phyloP scores from a whole-genome alignment of 2,888 invertebrate species.

The Ophion ellenae region DNA sequence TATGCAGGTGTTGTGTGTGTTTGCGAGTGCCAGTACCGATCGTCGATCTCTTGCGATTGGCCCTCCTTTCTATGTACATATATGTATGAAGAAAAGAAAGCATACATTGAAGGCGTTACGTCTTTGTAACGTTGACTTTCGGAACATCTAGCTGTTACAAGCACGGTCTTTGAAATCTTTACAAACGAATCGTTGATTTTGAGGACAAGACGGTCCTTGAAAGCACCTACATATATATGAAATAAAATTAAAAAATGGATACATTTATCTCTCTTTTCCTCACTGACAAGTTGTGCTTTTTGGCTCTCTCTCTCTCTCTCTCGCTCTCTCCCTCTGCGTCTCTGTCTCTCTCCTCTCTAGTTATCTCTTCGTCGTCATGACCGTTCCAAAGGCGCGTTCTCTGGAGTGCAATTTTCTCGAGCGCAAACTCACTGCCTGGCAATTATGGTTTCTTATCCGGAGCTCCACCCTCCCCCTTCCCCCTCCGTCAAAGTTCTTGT shows the following conservation, averaged over 20 bases:
- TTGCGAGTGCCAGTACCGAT: slow-evolving; percentile 14
- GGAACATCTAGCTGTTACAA: no score
- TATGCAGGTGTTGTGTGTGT: background rate
- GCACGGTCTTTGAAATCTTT: background rate
- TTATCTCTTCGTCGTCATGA: slow-evolving; percentile 51
- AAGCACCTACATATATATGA: background rate
- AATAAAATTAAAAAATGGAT: slow-evolving; percentile 1
- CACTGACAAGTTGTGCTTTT: no score
- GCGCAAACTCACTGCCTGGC: slow-evolving; percentile 70
- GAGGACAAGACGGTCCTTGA: background rate
- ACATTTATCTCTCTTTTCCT: slow-evolving; percentile 9
- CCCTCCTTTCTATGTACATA: slow-evolving; percentile 11
- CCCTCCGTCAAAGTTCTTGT: background rate
- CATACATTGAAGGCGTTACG: no score
- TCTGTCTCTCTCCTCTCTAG: slow-evolving; percentile 45
- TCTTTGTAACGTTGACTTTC: no score
- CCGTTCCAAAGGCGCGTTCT: slow-evolving; percentile 20
- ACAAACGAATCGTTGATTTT: background rate
- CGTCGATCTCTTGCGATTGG: slow-evolving; percentile 21
- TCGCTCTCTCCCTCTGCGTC: slow-evolving; percentile 36
- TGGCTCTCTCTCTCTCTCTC: slow-evolving; percentile 6
- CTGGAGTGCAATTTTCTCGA: slow-evolving; percentile 67
- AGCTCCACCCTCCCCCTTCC: slow-evolving; percentile 7
- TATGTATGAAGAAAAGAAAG: background rate
- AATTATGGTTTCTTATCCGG: slow-evolving; percentile 74